Evolutionary conservation across 2,888 invertebrate genomes (phyloP).

Genomic region (Coenonympha arcania): DNA sequence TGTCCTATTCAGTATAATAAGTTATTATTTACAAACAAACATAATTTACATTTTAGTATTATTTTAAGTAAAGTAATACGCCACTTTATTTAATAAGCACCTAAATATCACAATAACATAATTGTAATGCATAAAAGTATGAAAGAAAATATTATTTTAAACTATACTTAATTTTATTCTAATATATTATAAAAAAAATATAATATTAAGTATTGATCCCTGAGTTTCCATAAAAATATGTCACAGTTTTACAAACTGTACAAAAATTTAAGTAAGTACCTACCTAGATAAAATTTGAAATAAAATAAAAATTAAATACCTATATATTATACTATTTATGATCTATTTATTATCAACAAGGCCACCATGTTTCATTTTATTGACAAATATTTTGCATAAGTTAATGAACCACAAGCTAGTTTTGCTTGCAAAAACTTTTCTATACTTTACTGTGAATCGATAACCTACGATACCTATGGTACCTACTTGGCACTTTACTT

Average conservation of each 20-base stretch:
- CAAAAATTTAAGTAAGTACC: no score
- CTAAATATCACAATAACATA: conserved; percentile 6
- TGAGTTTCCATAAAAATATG: background rate
- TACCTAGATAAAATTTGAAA: no score
- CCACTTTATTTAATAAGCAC: background rate
- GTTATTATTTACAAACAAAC: no score
- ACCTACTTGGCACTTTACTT: no score
- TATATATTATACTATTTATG: background rate
- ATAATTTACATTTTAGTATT: background rate
- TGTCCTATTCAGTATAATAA: no score
- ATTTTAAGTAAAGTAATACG: background rate
- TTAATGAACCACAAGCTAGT: no score
- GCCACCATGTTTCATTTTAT: background rate
- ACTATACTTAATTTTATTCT: background rate
- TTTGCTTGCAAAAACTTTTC: no score
- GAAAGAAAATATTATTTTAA: background rate
- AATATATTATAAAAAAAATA: background rate
- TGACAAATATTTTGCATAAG: background rate
- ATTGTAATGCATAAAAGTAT: background rate
- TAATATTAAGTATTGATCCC: background rate
- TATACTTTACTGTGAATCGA: no score
- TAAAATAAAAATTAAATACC: background rate
- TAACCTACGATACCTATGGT: no score
- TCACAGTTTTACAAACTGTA: no score
- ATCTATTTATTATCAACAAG: background rate